Evolutionary conservation across 2,113 vertebrate genomes (phyloP).

Genomic region (Gymnorhina tibicen): DNA sequence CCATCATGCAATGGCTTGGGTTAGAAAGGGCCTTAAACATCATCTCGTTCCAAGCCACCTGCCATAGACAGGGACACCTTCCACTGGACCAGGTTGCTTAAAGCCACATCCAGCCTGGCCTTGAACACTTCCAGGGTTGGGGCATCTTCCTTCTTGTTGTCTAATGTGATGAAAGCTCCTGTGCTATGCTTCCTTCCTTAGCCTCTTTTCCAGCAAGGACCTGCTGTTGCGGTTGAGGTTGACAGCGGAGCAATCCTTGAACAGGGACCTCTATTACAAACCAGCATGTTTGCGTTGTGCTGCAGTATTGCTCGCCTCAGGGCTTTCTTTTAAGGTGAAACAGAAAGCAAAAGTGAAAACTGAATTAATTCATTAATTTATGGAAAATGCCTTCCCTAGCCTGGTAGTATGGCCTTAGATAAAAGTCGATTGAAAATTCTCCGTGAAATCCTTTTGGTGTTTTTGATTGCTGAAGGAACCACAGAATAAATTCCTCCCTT

Average conservation of each 20-base stretch:
- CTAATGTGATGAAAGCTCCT: background rate
- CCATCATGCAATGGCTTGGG: background rate
- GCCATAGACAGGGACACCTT: background rate
- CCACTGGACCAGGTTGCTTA: background rate
- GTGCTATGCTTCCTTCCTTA: background rate
- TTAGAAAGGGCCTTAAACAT: background rate
- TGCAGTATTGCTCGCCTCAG: background rate
- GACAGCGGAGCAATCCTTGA: background rate
- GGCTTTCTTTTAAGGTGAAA: conserved; percentile 6
- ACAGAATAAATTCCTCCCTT: background rate
- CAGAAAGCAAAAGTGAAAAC: conserved; percentile 2
- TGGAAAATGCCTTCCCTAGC: background rate
- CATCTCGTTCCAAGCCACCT: fast-evolving
- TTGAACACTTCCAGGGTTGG: background rate
- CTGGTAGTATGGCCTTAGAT: background rate
- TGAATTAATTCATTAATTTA: background rate
- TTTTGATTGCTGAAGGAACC: background rate
- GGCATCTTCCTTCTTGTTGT: background rate
- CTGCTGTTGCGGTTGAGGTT: background rate
- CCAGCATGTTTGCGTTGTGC: background rate
- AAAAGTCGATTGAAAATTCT: background rate
- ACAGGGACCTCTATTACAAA: background rate
- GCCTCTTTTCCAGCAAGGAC: background rate
- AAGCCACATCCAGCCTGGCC: background rate
- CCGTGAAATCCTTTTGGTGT: background rate